Percentiles rank a stretch among this genome's conserved stretches.
These are phyloP conservation scores for Stegodyphus mimosarum DNA, from an alignment of 1,140 invertebrate species.

Conservation along the genomic window DNA sequence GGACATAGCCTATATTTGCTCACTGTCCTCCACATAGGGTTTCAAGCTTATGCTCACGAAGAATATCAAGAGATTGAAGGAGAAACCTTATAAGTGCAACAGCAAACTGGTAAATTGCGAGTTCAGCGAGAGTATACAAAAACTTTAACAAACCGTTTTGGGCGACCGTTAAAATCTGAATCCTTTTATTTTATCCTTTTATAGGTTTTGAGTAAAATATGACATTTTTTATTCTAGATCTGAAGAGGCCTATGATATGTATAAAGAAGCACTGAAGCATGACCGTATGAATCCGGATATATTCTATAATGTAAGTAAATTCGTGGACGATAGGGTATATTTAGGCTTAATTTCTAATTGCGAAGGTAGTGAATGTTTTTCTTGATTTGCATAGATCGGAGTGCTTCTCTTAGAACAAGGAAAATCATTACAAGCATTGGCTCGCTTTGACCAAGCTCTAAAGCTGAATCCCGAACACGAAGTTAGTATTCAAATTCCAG, in stretches of 20 bases:
- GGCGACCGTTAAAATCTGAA: too few relatives aligned
- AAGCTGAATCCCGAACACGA: conserved; percentile 90
- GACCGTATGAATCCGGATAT: conserved; percentile 96
- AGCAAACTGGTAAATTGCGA: too few relatives aligned
- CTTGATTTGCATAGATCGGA: conserved; percentile 77
- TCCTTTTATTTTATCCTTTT: too few relatives aligned
- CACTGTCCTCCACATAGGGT: too few relatives aligned
- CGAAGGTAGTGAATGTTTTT: neutral
- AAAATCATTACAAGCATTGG: conserved; percentile 87
- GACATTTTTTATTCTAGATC: conserved; percentile 71
- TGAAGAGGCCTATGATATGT: conserved; percentile 94
- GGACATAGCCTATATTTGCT: too few relatives aligned
- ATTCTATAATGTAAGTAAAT: conserved; percentile 88
- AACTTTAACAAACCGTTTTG: too few relatives aligned
- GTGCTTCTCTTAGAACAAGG: conserved; percentile 94
- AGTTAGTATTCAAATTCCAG: conserved; percentile 62
- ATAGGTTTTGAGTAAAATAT: neutral
- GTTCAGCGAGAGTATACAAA: too few relatives aligned
- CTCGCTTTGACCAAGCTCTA: conserved; percentile 92
- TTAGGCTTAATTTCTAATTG: neutral
- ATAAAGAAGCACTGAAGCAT: conserved; percentile 90
- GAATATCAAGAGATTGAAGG: too few relatives aligned
- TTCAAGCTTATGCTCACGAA: too few relatives aligned
- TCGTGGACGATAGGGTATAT: neutral
- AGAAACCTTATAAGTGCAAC: too few relatives aligned